These are phyloP conservation scores for Drosophila dives DNA, from an alignment of 2,888 invertebrate genomes.

Conservation along the genomic window DNA sequence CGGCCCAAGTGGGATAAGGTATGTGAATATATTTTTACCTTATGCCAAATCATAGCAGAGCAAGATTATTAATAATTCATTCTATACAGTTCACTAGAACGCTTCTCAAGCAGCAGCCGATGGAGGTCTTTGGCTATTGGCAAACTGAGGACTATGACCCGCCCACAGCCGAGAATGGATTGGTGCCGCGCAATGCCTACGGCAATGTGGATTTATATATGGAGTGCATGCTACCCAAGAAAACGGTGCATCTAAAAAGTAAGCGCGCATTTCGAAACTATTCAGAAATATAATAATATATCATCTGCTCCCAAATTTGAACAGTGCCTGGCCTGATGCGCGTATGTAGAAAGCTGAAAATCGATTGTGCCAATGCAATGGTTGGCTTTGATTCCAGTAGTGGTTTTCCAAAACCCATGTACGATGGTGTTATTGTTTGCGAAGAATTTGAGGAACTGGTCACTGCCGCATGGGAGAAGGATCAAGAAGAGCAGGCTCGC, in stretches of 20 bases:
- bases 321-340: constrained; percentile 94
- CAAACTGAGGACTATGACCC: constrained; percentile 97
- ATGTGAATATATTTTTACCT: constrained; percentile 46
- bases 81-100: no score
- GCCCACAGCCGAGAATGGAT: constrained; percentile 94
- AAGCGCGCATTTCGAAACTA: constrained; percentile 83
- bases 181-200: constrained; percentile 97
- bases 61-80: no score
- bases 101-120: constrained; percentile 85
- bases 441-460: constrained; percentile 94
- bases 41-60: no score
- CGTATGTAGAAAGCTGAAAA: constrained; percentile 93
- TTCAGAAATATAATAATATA: not conserved
- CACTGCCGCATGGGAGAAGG: constrained; percentile 95
- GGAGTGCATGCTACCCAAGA: constrained; percentile 95
- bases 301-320: not conserved
- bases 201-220: constrained; percentile 99
- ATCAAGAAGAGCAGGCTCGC: constrained; percentile 90
- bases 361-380: constrained; percentile 97
- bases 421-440: constrained; percentile 97
- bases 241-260: constrained; percentile 94
- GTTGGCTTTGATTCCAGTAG: constrained; percentile 97
- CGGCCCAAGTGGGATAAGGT: constrained; percentile 95
- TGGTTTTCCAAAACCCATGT: constrained; percentile 92
- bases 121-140: constrained; percentile 97